phyloP scores from a whole-genome alignment of 1,140 invertebrate genomes.

The Doryteuthis pealeii region DNA sequence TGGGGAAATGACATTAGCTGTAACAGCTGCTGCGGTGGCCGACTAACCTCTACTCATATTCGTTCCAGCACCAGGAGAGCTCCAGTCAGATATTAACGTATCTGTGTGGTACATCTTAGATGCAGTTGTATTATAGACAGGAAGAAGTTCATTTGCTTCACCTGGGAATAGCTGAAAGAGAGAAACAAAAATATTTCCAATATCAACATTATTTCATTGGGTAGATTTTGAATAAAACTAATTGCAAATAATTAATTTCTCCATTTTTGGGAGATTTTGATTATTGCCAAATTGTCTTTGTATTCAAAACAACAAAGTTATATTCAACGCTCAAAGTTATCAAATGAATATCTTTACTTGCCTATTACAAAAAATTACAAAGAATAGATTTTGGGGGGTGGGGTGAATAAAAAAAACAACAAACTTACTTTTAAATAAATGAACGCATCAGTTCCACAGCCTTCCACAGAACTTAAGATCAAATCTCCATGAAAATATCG shows the following conservation, averaged over 20 bases:
- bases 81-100: conserved; percentile 84
- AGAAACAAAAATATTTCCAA: neutral
- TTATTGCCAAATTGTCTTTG: too few relatives aligned
- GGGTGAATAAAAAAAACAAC: too few relatives aligned
- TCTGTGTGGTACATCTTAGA: conserved; percentile 80
- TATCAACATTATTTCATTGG: neutral
- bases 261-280: too few relatives aligned
- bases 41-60: neutral
- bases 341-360: too few relatives aligned
- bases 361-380: neutral
- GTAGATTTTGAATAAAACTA: neutral
- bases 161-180: conserved; percentile 77
- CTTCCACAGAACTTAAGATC: conserved; percentile 88
- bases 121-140: conserved; percentile 95
- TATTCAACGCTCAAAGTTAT: too few relatives aligned
- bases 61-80: conserved; percentile 32
- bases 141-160: conserved; percentile 93
- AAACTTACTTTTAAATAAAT: conserved; percentile 89
- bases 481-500: conserved; percentile 97
- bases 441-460: conserved; percentile 93
- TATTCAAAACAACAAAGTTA: too few relatives aligned
- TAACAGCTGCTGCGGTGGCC: too few relatives aligned
- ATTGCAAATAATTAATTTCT: neutral
- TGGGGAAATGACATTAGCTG: too few relatives aligned
- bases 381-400: too few relatives aligned